phyloP scores from a whole-genome alignment of 2,113 vertebrate species.

The Lampris incognitus region DNA sequence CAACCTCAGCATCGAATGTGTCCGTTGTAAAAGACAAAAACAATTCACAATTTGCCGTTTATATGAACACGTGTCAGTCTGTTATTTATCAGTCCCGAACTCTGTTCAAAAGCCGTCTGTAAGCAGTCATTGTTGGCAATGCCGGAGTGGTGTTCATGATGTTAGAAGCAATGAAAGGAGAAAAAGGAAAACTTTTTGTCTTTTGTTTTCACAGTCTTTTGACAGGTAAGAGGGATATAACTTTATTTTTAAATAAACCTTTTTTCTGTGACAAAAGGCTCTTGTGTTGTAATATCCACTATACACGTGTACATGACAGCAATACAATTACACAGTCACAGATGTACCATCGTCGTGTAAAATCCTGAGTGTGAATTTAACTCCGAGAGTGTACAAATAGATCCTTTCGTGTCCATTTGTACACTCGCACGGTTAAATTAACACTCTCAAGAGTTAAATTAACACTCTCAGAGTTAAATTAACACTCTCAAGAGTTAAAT shows the following conservation, averaged over 20 bases:
- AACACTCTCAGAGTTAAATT: too few species aligned
- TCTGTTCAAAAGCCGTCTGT: conserved; percentile 21
- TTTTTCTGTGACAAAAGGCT: conserved; percentile 86
- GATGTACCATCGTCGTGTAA: background rate
- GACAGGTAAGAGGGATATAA: conserved; percentile 87
- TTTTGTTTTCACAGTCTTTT: conserved; percentile 60
- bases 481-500: too few species aligned
- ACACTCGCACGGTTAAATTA: too few species aligned
- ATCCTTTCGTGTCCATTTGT: too few species aligned
- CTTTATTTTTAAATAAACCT: conserved; percentile 99
- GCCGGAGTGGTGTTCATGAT: conserved; percentile 6
- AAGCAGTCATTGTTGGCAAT: conserved; percentile 21
- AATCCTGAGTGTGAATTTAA: background rate
- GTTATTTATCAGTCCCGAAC: conserved; percentile 14
- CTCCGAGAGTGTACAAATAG: background rate
- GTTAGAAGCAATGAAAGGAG: conserved; percentile 23
- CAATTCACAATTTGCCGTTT: conserved; percentile 6
- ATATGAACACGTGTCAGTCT: background rate
- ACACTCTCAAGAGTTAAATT: too few species aligned
- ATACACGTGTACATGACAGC: conserved; percentile 70
- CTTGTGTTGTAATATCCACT: conserved; percentile 46
- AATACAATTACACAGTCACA: conserved; percentile 59
- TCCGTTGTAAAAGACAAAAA: conserved; percentile 18
- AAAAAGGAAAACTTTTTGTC: conserved; percentile 17
- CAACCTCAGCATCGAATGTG: conserved; percentile 47